These are phyloP conservation scores for Serripes groenlandicus DNA, from an alignment of 2,888 invertebrate species.

Conservation along the genomic window DNA sequence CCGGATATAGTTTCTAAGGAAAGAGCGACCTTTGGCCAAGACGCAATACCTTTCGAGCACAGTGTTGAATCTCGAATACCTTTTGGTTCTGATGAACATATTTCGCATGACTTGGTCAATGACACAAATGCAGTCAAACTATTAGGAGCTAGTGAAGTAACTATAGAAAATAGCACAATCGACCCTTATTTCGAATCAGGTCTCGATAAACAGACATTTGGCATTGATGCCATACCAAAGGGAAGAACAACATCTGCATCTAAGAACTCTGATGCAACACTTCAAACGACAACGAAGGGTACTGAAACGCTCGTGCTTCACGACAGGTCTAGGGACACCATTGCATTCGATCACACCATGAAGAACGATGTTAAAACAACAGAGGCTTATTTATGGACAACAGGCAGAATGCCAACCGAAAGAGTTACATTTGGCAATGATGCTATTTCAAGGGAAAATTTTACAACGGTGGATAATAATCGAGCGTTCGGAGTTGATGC, in stretches of 20 bases:
- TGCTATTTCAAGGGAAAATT: neutral
- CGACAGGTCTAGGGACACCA: too few species aligned
- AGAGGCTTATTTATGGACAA: too few species aligned
- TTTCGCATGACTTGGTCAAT: too few species aligned
- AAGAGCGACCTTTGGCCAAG: conserved; percentile 1
- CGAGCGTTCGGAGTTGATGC: neutral
- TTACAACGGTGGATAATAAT: neutral
- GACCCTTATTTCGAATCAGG: neutral
- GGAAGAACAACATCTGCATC: neutral
- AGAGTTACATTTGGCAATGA: neutral
- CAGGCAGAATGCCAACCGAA: too few species aligned
- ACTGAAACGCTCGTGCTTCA: too few species aligned
- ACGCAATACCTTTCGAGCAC: conserved; percentile 3
- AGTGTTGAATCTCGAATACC: too few species aligned
- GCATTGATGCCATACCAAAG: neutral
- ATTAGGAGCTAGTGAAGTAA: neutral
- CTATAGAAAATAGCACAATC: neutral
- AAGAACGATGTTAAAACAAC: too few species aligned
- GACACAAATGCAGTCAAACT: too few species aligned
- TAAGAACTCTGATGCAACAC: too few species aligned
- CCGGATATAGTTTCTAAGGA: neutral
- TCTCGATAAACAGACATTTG: neutral
- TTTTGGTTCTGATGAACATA: too few species aligned
- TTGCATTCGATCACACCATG: too few species aligned
- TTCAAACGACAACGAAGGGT: too few species aligned